Evolutionary conservation across 2,888 invertebrate genomes (phyloP).

Genomic region (Tetheella fluctuosa): DNA sequence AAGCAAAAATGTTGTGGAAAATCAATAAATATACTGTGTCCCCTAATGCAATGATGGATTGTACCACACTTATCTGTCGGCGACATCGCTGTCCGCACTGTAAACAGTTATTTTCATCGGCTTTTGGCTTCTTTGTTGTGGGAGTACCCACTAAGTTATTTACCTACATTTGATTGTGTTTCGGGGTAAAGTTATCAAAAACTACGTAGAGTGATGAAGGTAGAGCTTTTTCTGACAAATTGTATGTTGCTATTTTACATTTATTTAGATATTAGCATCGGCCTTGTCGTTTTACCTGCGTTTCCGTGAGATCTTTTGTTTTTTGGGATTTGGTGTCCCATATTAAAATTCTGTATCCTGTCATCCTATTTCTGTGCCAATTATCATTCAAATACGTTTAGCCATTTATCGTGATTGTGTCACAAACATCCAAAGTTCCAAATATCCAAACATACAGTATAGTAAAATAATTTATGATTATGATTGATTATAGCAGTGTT

Average conservation of each 20-base stretch:
- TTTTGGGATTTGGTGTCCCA: too few species aligned
- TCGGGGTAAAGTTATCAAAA: background rate
- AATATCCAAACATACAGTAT: too few species aligned
- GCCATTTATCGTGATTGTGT: too few species aligned
- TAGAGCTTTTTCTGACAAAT: background rate
- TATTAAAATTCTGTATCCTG: too few species aligned
- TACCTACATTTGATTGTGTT: slow-evolving; percentile 7
- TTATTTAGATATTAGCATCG: background rate
- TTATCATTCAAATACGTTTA: too few species aligned
- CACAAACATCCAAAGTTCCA: too few species aligned
- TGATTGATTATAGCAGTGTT: too few species aligned
- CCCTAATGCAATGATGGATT: slow-evolving; percentile 79
- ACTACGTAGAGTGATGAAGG: background rate
- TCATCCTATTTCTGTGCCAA: too few species aligned
- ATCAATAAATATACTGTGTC: slow-evolving; percentile 68
- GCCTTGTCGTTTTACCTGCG: too few species aligned
- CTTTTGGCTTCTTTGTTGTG: slow-evolving; percentile 24
- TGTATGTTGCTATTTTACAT: background rate
- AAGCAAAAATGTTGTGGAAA: slow-evolving; percentile 58
- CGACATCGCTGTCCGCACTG: slow-evolving; percentile 65
- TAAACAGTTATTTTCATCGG: slow-evolving; percentile 47
- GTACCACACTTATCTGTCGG: slow-evolving; percentile 66
- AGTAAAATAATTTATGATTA: too few species aligned
- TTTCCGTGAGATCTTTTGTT: too few species aligned
- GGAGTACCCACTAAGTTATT: slow-evolving; percentile 1